These are phyloP conservation scores for Euura lappo DNA, from an alignment of 1,140 invertebrate species.

Conservation along the genomic window DNA sequence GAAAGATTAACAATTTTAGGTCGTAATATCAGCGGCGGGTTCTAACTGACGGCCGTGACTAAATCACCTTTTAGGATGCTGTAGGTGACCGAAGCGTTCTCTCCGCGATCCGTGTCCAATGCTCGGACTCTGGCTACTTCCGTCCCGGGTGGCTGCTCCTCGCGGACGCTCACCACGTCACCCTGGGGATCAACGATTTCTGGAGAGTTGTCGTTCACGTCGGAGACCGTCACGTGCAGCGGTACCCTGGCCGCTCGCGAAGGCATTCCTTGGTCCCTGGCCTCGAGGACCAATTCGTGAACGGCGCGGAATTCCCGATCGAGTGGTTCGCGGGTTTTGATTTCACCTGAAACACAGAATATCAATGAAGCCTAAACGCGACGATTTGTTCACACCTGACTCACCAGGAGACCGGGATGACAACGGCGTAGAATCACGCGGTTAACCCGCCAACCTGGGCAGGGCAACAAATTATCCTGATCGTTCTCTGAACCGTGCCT, in stretches of 20 bases:
- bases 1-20: background rate
- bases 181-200: conserved; percentile 87
- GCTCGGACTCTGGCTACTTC: conserved; percentile 87
- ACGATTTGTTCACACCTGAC: background rate
- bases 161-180: conserved; percentile 84
- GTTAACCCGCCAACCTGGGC: background rate
- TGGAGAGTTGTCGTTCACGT: conserved; percentile 91
- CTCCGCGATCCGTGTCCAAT: conserved; percentile 84
- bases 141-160: conserved; percentile 84
- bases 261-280: conserved; percentile 83
- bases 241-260: conserved; percentile 75
- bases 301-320: conserved; percentile 81
- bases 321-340: conserved; percentile 79
- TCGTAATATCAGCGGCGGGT: background rate
- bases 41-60: background rate
- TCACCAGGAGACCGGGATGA: background rate
- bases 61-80: conserved; percentile 77
- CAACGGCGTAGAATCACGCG: background rate
- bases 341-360: conserved; percentile 71
- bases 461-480: conserved; percentile 1
- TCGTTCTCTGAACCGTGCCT: background rate
- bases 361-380: background rate
- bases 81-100: conserved; percentile 89
- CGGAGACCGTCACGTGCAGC: conserved; percentile 76
- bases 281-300: conserved; percentile 85